These are phyloP conservation scores for Scaptomyza parva DNA, from an alignment of 2,888 invertebrate species.

Conservation along the genomic window DNA sequence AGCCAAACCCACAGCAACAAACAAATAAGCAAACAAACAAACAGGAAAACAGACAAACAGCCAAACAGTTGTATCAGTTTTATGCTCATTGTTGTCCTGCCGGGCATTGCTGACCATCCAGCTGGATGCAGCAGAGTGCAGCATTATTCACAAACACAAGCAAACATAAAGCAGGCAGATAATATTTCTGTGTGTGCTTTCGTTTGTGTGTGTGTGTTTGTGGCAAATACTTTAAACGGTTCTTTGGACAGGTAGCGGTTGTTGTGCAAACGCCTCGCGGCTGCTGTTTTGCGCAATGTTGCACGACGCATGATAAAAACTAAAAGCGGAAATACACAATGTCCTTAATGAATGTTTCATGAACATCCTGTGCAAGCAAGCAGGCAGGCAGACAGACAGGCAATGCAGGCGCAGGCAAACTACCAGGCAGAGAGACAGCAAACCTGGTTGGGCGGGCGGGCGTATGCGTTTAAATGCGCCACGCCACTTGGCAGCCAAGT, in stretches of 20 bases:
- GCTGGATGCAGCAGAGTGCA: conserved; percentile 11
- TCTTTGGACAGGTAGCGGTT: conserved; percentile 21
- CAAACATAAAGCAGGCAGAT: neutral
- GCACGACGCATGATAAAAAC: conserved; percentile 54
- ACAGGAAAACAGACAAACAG: neutral
- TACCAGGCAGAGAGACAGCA: neutral
- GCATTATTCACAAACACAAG: conserved; percentile 3
- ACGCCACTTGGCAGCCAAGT: conserved; percentile 48
- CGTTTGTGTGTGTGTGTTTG: conserved; percentile 7
- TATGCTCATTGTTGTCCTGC: conserved; percentile 26
- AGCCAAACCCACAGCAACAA: conserved; percentile 14
- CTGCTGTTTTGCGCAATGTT: conserved; percentile 24
- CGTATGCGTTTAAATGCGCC: conserved; percentile 44
- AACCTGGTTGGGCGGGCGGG: conserved; percentile 5
- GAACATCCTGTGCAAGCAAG: conserved; percentile 67
- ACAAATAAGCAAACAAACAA: conserved; percentile 18
- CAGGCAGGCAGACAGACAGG: neutral
- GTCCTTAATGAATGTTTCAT: conserved; percentile 83
- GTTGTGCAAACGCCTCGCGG: conserved; percentile 22
- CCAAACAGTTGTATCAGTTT: conserved; percentile 21
- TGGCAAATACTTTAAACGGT: conserved; percentile 39
- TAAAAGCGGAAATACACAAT: conserved; percentile 76
- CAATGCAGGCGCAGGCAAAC: neutral
- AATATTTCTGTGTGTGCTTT: too few species aligned
- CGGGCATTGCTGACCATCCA: conserved; percentile 25